Conservation (phyloP, 2,888 invertebrate species). For the Troides helena region DNA sequence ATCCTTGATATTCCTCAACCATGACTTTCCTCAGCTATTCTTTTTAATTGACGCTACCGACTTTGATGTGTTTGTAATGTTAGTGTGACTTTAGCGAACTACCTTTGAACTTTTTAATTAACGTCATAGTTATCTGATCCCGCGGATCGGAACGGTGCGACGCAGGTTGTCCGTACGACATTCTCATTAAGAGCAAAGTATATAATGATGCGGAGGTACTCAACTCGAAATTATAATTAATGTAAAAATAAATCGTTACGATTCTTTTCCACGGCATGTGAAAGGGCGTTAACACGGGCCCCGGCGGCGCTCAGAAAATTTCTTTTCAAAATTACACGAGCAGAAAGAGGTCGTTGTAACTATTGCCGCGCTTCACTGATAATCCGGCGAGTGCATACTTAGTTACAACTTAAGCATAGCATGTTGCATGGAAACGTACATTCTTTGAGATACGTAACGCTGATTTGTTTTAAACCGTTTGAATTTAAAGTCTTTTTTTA, state of each 20-base stretch:
- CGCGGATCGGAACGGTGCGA: constrained; percentile 6
- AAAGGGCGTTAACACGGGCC: constrained; percentile 4
- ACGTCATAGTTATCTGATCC: background rate
- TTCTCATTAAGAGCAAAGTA: background rate
- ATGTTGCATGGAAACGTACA: background rate
- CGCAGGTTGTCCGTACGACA: background rate
- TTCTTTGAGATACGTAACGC: too few species aligned
- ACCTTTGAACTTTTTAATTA: too few species aligned
- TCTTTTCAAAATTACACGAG: constrained; percentile 24
- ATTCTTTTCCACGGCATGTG: constrained; percentile 4
- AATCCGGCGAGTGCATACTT: constrained; percentile 2
- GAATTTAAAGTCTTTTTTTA: too few species aligned
- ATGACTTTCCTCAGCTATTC: too few species aligned
- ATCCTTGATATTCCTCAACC: too few species aligned
- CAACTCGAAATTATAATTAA: background rate
- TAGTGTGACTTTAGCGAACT: too few species aligned
- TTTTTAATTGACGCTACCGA: too few species aligned
- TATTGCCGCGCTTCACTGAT: constrained; percentile 12
- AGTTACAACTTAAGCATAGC: background rate
- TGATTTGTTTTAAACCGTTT: too few species aligned
- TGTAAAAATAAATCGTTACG: background rate
- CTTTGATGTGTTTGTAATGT: too few species aligned
- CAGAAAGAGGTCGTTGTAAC: constrained; percentile 23
- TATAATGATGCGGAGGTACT: too few species aligned
- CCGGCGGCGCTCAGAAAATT: constrained; percentile 9